Base-by-base conservation (phyloP, 2,888 invertebrate genomes). In the Charanyca ferruginea region DNA sequence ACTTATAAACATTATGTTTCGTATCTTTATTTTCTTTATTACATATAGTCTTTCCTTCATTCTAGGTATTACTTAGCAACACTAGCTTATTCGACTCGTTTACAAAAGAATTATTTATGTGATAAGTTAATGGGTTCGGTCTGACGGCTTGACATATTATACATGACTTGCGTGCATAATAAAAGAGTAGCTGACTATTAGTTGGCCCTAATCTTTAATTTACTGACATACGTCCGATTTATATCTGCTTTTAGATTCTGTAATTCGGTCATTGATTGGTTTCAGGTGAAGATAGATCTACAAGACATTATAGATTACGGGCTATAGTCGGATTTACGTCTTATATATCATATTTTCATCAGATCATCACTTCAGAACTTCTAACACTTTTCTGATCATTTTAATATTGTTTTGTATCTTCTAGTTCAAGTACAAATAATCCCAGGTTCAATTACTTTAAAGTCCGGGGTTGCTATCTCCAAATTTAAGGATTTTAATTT, bases 121-220 rank as follows among this genome's bases (percentile, higher is more conserved):
- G 55, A 52, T 44, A 60, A n/a, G 42, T 42, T 42, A 68, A 75
- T 68, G 45, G 41, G 42, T 55, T 55, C 20, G 18, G 8, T 23
- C 28, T 51, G 71, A 47, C 54, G 52, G 13, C 16, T 59, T 51
- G 54, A 51, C 42, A 38, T 22, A 25, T 58, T n/a, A 7, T 8
- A 68, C 42, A 35, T 47, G 44, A 44, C 18, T 16, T 0, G 32
- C 22, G 22, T 76, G 38, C 22, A 25, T 47, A 44, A 60, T 53
- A 38, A 53, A 25, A 44, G n/a, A 13, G 16, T 32, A 20, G 42
- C 32, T 61, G n/a, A 18, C n/a, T 42, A 35, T 28, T 20, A 38
- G 35, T 58, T 45, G 35, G 42, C 22, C 28, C 25, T 44, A 49
- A 23, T n/a, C n/a, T 35, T 47, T 38, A 44, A 53, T 28, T 63